A percentile compares a stretch with the other conserved stretches of the same genome.
Evolutionary conservation across 2,113 vertebrate genomes (phyloP).

Genomic region (Daphoenositta chrysoptera): DNA sequence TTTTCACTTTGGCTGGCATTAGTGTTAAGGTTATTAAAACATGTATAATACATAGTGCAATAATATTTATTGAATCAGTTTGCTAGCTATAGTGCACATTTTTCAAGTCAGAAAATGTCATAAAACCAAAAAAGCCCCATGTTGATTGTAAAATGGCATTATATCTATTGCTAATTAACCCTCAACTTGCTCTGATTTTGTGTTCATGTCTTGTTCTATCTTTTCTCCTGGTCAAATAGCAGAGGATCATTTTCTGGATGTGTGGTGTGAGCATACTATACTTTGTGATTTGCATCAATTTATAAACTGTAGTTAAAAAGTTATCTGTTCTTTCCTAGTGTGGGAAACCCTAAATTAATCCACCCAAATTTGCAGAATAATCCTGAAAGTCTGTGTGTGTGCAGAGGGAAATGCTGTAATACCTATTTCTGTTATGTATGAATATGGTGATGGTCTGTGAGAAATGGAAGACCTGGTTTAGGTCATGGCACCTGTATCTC

Average conservation of each 20-base stretch:
- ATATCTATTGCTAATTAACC: background rate
- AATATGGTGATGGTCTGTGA: background rate
- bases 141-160: background rate
- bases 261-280: background rate
- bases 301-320: background rate
- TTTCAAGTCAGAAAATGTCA: background rate
- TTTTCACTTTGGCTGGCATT: background rate
- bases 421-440: background rate
- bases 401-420: background rate
- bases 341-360: background rate
- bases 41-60: background rate
- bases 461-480: background rate
- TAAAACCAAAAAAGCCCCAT: background rate
- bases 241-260: background rate
- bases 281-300: background rate
- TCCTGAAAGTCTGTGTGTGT: background rate
- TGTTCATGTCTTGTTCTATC: background rate
- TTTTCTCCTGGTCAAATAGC: background rate
- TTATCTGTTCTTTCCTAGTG: background rate
- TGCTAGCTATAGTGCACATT: background rate
- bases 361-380: background rate
- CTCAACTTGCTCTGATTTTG: background rate
- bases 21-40: background rate
- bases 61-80: background rate
- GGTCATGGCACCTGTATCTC: background rate